Evolutionary conservation across 1,140 invertebrate species (phyloP).

Genomic region (Formica exsecta): DNA sequence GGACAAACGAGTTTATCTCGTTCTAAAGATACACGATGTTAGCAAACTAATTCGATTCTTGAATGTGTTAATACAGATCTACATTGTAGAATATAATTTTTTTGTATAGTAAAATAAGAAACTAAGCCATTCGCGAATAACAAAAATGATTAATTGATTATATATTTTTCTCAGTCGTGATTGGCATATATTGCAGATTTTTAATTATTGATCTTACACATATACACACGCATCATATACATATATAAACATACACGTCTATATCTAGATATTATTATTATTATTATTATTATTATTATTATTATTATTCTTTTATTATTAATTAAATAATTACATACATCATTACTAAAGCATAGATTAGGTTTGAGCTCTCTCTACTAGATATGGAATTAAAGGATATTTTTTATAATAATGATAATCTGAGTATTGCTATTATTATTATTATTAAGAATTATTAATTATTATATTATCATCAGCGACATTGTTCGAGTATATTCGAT

Average conservation of each 20-base stretch:
- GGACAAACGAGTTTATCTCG: background rate
- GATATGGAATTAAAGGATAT: slow-evolving; percentile 84
- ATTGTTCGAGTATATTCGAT: slow-evolving; percentile 30
- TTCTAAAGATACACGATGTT: background rate
- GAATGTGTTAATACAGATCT: background rate
- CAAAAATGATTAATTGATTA: slow-evolving; percentile 81
- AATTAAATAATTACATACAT: slow-evolving; percentile 66
- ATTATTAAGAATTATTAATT: slow-evolving; percentile 31
- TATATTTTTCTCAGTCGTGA: slow-evolving; percentile 80
- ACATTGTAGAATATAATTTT: slow-evolving; percentile 63
- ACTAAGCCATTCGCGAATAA: slow-evolving; percentile 66
- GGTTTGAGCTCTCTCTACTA: slow-evolving; percentile 84
- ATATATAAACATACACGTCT: background rate
- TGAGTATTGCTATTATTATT: slow-evolving; percentile 84
- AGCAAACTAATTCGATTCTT: background rate
- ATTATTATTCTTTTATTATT: slow-evolving; percentile 45
- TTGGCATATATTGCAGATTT: slow-evolving; percentile 67
- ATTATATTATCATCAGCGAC: slow-evolving; percentile 47
- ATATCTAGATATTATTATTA: slow-evolving; percentile 52
- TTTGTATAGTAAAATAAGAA: slow-evolving; percentile 64
- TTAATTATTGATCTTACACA: slow-evolving; percentile 61
- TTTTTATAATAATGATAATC: slow-evolving; percentile 85
- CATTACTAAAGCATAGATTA: slow-evolving; percentile 69
- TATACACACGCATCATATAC: background rate
- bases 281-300: slow-evolving; percentile 69